phyloP scores from a whole-genome alignment of 2,113 vertebrate genomes.

The Chaetops frenatus region DNA sequence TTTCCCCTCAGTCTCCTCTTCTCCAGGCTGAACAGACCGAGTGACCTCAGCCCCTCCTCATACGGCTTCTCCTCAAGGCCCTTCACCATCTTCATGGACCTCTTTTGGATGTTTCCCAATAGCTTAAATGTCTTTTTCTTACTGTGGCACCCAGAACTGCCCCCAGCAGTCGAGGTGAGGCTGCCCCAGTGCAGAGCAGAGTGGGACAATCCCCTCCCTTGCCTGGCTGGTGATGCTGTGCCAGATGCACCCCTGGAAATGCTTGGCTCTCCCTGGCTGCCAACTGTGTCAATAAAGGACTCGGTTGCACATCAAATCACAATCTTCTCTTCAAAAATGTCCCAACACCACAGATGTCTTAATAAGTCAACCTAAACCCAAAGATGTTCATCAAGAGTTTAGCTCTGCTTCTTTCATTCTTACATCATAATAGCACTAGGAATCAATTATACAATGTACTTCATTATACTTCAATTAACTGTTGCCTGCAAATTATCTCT shows the following conservation, averaged over 20 bases:
- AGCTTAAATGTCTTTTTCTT: not conserved
- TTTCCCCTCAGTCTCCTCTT: not conserved
- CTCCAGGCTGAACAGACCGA: not conserved
- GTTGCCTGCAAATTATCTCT: not conserved
- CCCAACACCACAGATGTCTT: not conserved
- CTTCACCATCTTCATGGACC: not conserved
- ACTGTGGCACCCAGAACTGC: too few relatives aligned
- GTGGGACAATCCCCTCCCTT: not conserved
- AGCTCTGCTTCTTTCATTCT: not conserved
- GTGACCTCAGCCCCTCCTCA: not conserved
- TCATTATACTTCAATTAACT: not conserved
- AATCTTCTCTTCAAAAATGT: not conserved
- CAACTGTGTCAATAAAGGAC: not conserved
- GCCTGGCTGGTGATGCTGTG: fast-evolving
- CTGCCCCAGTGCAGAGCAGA: not conserved
- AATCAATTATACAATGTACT: not conserved
- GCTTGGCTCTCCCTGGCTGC: not conserved
- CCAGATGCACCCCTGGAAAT: not conserved
- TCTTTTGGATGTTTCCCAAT: not conserved
- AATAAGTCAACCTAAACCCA: not conserved
- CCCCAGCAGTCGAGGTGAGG: fast-evolving
- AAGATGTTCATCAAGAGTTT: not conserved
- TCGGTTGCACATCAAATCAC: not conserved
- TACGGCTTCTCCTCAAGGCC: not conserved
- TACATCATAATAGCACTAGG: not conserved